These are phyloP conservation scores for Drosophila bunnanda DNA, from an alignment of 2,888 invertebrate species.

Conservation along the genomic window DNA sequence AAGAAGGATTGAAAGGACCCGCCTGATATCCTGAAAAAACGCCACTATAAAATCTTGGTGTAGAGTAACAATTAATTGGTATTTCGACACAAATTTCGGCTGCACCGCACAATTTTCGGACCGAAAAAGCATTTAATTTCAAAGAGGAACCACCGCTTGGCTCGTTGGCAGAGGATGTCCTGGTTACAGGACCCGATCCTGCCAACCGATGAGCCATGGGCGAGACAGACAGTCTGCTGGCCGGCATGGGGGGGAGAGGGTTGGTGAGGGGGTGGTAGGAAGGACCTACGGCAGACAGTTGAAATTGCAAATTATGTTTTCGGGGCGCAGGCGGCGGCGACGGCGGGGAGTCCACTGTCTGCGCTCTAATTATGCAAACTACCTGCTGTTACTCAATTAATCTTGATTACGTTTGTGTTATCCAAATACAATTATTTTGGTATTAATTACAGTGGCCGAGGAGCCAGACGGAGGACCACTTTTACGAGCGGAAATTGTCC, in stretches of 20 bases:
- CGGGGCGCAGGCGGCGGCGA: slow-evolving; percentile 6
- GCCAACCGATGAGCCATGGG: slow-evolving; percentile 20
- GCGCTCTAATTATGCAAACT: slow-evolving; percentile 77
- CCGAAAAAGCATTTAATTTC: slow-evolving; percentile 1
- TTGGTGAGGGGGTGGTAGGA: not conserved
- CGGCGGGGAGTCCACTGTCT: slow-evolving; percentile 33
- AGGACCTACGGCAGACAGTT: slow-evolving; percentile 38
- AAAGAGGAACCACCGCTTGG: slow-evolving; percentile 1
- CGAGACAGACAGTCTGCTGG: slow-evolving; percentile 3
- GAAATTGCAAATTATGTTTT: slow-evolving; percentile 76
- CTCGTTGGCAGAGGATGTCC: not conserved
- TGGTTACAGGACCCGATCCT: slow-evolving; percentile 15
- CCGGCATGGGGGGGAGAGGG: not conserved
- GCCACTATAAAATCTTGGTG: not conserved
- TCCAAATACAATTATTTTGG: slow-evolving; percentile 81
- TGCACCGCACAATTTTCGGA: not conserved
- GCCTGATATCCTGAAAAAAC: not conserved
- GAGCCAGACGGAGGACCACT: slow-evolving; percentile 43
- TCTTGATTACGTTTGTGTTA: slow-evolving; percentile 81
- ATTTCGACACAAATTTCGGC: not conserved
- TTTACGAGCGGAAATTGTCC: slow-evolving; percentile 69
- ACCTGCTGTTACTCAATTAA: slow-evolving; percentile 80
- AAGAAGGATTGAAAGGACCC: not conserved
- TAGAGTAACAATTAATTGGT: not conserved
- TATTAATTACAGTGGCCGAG: slow-evolving; percentile 74